Evolutionary conservation across 2,888 invertebrate genomes (phyloP), one percentile per base, ranked within the genome.

Genomic region (Frankliniella fusca): DNA sequence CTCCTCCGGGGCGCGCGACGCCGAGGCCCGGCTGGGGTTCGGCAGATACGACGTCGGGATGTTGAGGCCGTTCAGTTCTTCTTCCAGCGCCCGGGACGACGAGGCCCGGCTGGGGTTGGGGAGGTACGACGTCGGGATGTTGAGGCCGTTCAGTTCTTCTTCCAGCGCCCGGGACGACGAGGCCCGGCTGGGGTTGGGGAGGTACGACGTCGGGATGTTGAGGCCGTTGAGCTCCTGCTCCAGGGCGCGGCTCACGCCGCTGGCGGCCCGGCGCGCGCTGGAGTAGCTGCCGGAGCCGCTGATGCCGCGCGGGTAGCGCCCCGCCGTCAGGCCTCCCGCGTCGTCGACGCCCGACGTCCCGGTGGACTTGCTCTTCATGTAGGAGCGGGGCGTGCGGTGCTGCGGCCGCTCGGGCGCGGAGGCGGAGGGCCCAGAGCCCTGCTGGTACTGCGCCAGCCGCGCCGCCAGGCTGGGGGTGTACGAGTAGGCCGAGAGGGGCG

Each of bases 391-490:
- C 70, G 27, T 3, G 70, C n/a, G 70, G 23, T 23, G 70, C 23
- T 23, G n/a, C 23, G 70, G 70, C 23, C 70, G 70, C 23, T 76
- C 70, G 70, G 54, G 54, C 20, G 54, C 0, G 38, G 38, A 3
- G 12, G 54, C 12, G 15, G 54, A n/a, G n/a, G n/a, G n/a, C n/a
- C 38, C 38, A n/a, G n/a, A n/a, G n/a, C 54, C 54, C 54, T 54
- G 54, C 27, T 76, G 70, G 27, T 76, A 76, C 70, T 76, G 70
- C 12, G 70, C 70, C 84, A 88, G 84, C 15, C 88, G 85, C 20
- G 87, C 86, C 65, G 88, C 87, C 83, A 88, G 83, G 83, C 87
- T 86, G 38, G 88, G 88, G 54, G 88, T 88, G 83, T 87, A 88
- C 27, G 70, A 76, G 83, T 84, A 87, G 7, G 70, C 27, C 23